These are phyloP conservation scores for Amphibalanus amphitrite DNA, from an alignment of 1,140 invertebrate species.

Conservation along the genomic window DNA sequence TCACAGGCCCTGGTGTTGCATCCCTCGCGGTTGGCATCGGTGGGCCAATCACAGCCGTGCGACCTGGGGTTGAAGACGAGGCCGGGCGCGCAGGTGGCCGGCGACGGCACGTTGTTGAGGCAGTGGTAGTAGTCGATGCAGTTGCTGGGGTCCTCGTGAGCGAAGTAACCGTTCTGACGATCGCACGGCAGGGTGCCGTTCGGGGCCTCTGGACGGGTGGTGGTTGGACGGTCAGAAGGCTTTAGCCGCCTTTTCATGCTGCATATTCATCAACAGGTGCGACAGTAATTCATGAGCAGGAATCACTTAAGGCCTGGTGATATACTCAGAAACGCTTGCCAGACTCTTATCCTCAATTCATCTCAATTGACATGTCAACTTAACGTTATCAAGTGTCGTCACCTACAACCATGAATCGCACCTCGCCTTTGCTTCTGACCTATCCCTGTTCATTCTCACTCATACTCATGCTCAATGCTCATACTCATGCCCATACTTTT, in stretches of 20 bases:
- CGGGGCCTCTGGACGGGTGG: slow-evolving; percentile 11
- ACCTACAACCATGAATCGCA: background rate
- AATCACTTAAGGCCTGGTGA: too few relatives aligned
- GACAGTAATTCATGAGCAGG: too few relatives aligned
- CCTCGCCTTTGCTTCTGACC: background rate
- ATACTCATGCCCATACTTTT: background rate
- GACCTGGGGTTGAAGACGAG: slow-evolving; percentile 17
- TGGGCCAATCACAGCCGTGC: slow-evolving; percentile 18
- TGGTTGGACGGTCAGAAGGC: background rate
- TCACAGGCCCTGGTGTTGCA: slow-evolving; percentile 10
- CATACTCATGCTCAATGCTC: too few relatives aligned
- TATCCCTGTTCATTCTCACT: background rate
- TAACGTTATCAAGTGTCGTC: too few relatives aligned
- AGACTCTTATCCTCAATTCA: too few relatives aligned
- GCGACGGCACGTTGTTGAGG: slow-evolving; percentile 17
- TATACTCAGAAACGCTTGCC: too few relatives aligned
- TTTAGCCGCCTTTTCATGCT: too few relatives aligned
- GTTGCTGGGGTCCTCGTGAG: slow-evolving; percentile 18
- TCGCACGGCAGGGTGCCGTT: slow-evolving; percentile 12
- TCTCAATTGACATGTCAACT: too few relatives aligned
- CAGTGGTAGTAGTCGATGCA: slow-evolving; percentile 23
- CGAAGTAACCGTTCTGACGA: slow-evolving; percentile 19
- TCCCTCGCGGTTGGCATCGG: slow-evolving; percentile 8
- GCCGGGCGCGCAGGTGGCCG: slow-evolving; percentile 14
- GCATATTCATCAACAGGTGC: too few relatives aligned